Evolutionary conservation across 64 coral and sea anemone genomes (phyloP), one percentile per base, ranked within the genome.

Genomic region (Orbicella faveolata): DNA sequence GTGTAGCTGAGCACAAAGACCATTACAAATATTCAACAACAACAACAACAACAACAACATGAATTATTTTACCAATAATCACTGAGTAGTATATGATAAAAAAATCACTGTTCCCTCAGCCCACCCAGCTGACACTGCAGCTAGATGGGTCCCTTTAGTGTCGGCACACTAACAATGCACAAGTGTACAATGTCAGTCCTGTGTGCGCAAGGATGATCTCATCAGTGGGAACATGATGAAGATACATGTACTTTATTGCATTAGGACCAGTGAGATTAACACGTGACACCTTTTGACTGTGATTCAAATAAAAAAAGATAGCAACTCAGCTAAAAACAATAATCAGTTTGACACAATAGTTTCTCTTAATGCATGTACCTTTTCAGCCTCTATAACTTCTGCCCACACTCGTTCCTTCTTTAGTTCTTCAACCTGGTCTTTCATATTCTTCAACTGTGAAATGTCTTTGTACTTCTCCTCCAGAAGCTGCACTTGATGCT

Each of bases 371-470:
- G 7, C 44, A 30, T 0, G 1, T 80, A 98, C 96, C 79, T 90
- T 95, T 80, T 98, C 96, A 70, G 72, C 15, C 10, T 93, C 96
- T 76, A 95, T 73, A 25, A 98, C 96, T 87, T 98, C 93, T 26
- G 96, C 96, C 96, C 96, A 98, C 0, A 88, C 96, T 34, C 94
- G 88, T n/a, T 93, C 89, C 21, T 98, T 98, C 64, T 98, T 98
- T 19, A 98, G 66, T 13, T 95, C 93, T 68, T 95, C 96, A 14
- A 98, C 93, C 57, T 95, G 94, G 36, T 92, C 93, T 79, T 98
- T 95, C 93, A 98, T 93, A n/a, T 65, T 93, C 66, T 95, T 95
- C 25, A 98, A 75, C 74, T 98, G 96, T 30, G 90, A 89, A 16
- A 95, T 90, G 63, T 98, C 96, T 76, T 95, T 95, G 77, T 98